Evolutionary conservation across 2,113 vertebrate species (phyloP).

Genomic region (Nannobrachium achirus): DNA sequence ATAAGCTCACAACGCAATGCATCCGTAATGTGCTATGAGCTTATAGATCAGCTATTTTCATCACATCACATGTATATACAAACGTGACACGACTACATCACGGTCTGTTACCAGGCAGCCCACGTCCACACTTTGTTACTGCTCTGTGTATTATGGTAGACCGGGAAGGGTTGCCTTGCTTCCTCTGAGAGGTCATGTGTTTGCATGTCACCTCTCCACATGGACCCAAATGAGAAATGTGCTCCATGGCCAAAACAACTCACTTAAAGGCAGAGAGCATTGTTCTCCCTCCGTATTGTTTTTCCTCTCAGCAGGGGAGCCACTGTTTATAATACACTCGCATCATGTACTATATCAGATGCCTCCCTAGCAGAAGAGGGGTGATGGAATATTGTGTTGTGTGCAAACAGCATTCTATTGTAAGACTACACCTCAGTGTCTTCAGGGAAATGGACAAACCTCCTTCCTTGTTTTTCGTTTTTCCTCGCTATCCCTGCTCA

Average conservation of each 20-base stretch:
- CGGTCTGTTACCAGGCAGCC: not conserved
- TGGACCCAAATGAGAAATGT: constrained; percentile 51
- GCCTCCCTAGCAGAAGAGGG: constrained; percentile 37
- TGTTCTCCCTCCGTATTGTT: constrained; percentile 47
- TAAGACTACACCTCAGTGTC: constrained; percentile 36
- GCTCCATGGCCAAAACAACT: constrained; percentile 48
- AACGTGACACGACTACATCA: constrained; percentile 3
- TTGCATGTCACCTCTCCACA: constrained; percentile 18
- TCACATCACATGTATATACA: too few species aligned
- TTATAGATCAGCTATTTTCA: too few species aligned
- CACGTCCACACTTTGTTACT: not conserved
- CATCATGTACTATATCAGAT: constrained; percentile 25
- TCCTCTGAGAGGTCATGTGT: constrained; percentile 7
- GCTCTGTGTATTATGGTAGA: constrained; percentile 7
- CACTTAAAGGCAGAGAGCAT: constrained; percentile 38
- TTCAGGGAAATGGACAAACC: constrained; percentile 33
- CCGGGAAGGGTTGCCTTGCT: too few species aligned
- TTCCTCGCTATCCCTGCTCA: constrained; percentile 30
- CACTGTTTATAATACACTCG: not conserved
- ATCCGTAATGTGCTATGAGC: too few species aligned
- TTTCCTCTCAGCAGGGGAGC: constrained; percentile 18
- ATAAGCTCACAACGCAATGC: too few species aligned
- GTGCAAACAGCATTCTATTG: constrained; percentile 28
- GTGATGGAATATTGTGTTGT: constrained; percentile 55
- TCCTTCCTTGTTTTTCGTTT: constrained; percentile 36